Evolutionary conservation across 2,888 invertebrate species (phyloP).

Genomic region (Trissolcus japonicus): DNA sequence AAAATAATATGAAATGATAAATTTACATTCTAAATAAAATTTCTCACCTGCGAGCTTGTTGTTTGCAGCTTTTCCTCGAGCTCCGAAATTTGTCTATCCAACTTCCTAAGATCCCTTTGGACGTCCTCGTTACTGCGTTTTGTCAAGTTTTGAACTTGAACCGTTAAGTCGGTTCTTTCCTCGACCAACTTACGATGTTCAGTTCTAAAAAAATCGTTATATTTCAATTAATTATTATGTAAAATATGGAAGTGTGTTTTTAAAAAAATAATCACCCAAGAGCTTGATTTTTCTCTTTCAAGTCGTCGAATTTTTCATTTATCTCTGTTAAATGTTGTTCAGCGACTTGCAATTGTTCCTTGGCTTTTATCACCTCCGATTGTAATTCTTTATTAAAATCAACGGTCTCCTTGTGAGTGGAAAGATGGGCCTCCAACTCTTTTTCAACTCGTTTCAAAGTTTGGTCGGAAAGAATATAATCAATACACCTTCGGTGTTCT

Average conservation of each 20-base stretch:
- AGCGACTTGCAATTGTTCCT: slow-evolving; percentile 83
- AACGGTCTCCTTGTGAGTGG: slow-evolving; percentile 68
- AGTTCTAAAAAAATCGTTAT: slow-evolving; percentile 76
- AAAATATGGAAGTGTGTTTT: neutral
- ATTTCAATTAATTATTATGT: neutral
- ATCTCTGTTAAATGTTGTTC: slow-evolving; percentile 90
- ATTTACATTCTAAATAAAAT: neutral
- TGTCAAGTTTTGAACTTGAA: slow-evolving; percentile 94
- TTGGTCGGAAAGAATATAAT: slow-evolving; percentile 98
- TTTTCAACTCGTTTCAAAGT: slow-evolving; percentile 95
- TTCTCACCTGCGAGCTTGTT: slow-evolving; percentile 79
- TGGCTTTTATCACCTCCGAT: slow-evolving; percentile 84
- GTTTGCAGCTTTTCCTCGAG: slow-evolving; percentile 94
- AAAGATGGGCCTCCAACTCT: slow-evolving; percentile 88
- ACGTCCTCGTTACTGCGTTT: slow-evolving; percentile 98
- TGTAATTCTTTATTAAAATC: slow-evolving; percentile 70
- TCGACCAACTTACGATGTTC: slow-evolving; percentile 94
- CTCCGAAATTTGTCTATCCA: slow-evolving; percentile 91
- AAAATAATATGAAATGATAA: neutral
- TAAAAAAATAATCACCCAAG: slow-evolving; percentile 76
- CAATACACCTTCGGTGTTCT: slow-evolving; percentile 93
- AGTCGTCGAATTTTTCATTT: slow-evolving; percentile 88
- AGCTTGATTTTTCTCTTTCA: slow-evolving; percentile 95
- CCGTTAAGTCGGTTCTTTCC: slow-evolving; percentile 95
- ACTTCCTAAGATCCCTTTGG: slow-evolving; percentile 90